These are phyloP conservation scores for Gymnothorax javanicus DNA, from an alignment of 2,797 vertebrate species.

Conservation along the genomic window DNA sequence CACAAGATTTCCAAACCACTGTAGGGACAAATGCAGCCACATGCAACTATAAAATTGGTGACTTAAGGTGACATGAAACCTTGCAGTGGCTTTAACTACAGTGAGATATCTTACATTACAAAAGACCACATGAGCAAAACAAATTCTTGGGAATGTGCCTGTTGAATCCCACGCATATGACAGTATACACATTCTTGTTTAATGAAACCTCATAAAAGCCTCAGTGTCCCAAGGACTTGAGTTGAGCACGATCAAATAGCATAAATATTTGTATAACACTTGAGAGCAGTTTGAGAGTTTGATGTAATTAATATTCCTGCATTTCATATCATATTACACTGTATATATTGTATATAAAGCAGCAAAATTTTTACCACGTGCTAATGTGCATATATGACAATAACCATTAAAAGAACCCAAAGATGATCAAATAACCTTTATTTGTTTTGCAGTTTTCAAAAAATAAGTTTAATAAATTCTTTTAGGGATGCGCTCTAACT, in stretches of 20 bases:
- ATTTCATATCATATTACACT: too few relatives aligned
- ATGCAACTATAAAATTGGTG: background rate
- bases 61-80: background rate
- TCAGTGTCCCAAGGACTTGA: background rate
- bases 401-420: too few relatives aligned
- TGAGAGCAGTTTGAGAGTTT: too few relatives aligned
- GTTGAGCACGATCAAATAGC: background rate
- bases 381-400: too few relatives aligned
- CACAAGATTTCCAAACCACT: slow-evolving; percentile 99
- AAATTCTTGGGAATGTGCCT: background rate
- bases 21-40: background rate
- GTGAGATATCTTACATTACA: background rate
- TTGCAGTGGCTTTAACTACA: background rate
- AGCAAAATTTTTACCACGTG: too few relatives aligned
- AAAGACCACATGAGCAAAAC: background rate
- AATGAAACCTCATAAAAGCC: background rate
- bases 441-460: too few relatives aligned
- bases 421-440: too few relatives aligned
- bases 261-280: background rate
- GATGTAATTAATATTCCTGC: too few relatives aligned
- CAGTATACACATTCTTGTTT: background rate
- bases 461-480: too few relatives aligned
- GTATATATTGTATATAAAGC: too few relatives aligned
- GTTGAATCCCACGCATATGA: background rate
- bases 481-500: background rate